A percentile compares a stretch with the other conserved stretches of the same genome.
Conservation (phyloP, 2,888 invertebrate genomes). For the Phyllotreta striolata region DNA sequence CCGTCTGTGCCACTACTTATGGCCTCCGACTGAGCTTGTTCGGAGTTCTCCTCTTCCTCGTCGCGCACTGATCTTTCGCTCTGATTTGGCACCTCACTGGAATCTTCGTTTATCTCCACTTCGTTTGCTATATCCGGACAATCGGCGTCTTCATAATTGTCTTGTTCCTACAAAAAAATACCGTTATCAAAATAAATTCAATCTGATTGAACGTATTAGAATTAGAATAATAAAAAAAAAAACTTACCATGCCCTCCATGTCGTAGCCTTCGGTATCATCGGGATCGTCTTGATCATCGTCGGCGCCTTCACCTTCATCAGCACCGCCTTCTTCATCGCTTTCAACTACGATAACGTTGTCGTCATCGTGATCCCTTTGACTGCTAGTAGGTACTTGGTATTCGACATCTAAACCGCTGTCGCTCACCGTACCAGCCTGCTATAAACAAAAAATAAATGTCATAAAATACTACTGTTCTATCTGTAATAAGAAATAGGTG, state of each 20-base stretch:
- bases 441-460: slow-evolving; percentile 35
- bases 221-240: not conserved
- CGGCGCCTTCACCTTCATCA: slow-evolving; percentile 64
- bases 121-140: slow-evolving; percentile 65
- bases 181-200: no score
- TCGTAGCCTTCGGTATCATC: slow-evolving; percentile 68
- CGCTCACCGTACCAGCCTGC: slow-evolving; percentile 55
- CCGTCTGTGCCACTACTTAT: slow-evolving; percentile 80
- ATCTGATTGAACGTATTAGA: no score
- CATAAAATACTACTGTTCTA: not conserved
- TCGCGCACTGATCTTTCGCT: slow-evolving; percentile 58
- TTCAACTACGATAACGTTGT: slow-evolving; percentile 71
- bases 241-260: slow-evolving; percentile 60
- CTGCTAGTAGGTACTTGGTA: slow-evolving; percentile 88
- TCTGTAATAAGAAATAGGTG: no score
- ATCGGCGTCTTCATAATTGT: slow-evolving; percentile 65
- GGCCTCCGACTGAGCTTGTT: slow-evolving; percentile 68
- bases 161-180: slow-evolving; percentile 59
- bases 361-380: slow-evolving; percentile 86
- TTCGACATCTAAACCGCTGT: slow-evolving; percentile 72
- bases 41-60: slow-evolving; percentile 63
- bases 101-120: slow-evolving; percentile 70
- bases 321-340: slow-evolving; percentile 80
- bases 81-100: slow-evolving; percentile 71
- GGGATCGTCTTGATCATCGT: slow-evolving; percentile 65